These are phyloP conservation scores for Drosophila hydei DNA, from an alignment of 1,140 invertebrate genomes.

Conservation along the genomic window DNA sequence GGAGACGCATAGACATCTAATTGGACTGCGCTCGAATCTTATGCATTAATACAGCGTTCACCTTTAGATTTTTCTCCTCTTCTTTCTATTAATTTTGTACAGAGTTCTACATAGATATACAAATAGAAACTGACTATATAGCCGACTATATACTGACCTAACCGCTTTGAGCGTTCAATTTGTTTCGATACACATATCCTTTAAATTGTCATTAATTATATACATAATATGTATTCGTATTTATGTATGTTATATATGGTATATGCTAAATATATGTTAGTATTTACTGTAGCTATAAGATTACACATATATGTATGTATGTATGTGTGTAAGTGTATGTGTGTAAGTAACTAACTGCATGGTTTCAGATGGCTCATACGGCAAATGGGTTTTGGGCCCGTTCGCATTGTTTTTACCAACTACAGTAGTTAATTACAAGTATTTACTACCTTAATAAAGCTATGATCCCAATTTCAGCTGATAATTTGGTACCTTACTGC, in stretches of 20 bases:
- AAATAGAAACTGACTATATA: conserved; percentile 24
- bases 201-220: conserved; percentile 31
- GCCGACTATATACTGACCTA: conserved; percentile 37
- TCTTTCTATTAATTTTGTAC: conserved; percentile 17
- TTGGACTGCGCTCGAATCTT: conserved; percentile 1
- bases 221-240: conserved; percentile 40
- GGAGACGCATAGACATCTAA: conserved; percentile 18
- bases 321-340: conserved; percentile 14
- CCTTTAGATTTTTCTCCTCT: not conserved
- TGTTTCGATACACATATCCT: conserved; percentile 41
- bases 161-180: conserved; percentile 74
- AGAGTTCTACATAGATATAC: conserved; percentile 13
- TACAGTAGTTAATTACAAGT: conserved; percentile 62
- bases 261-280: conserved; percentile 9
- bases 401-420: conserved; percentile 16
- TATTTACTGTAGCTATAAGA: conserved; percentile 38
- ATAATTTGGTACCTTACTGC: conserved; percentile 84
- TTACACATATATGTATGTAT: conserved; percentile 23
- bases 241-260: conserved; percentile 22
- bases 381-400: not conserved
- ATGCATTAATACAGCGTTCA: conserved; percentile 11
- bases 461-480: conserved; percentile 85
- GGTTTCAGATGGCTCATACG: conserved; percentile 23
- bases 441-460: conserved; percentile 84
- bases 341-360: conserved; percentile 19